Evolutionary conservation across 2,888 invertebrate genomes (phyloP), one percentile per base, ranked within the genome.

Genomic region (Sinelater perroti): DNA sequence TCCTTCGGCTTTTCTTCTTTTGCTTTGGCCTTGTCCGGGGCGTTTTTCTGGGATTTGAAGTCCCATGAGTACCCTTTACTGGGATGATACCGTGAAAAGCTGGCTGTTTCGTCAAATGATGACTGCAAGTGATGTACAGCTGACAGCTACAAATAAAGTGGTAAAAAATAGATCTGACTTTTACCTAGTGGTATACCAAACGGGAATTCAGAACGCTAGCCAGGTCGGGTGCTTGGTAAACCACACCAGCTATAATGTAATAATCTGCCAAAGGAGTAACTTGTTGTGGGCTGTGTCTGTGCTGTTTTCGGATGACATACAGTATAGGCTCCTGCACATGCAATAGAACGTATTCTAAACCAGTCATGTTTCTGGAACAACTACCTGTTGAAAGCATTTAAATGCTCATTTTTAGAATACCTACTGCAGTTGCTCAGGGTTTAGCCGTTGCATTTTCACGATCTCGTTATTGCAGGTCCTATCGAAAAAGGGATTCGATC

Each of bases 41-140:
- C 72, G 21, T 70, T 66, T 78, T 80, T 66, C 60, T 75, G 75
- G 10, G 78, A 74, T 70, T 80, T 76, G 78, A 97, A 95, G 74
- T 97, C 96, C 97, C 97, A 97, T 69, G 91, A 92, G 73, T 97
- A 97, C 1, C 97, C 97, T 81, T 94, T 96, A 63, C 94, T 96
- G 1, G 97, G 96, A 78, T 97, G 95, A 75, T 97, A 98, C 56
- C 91, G 83, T 3, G 95, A 93, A 77, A 91, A 96, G 49, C 90
- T 87, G 75, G 91, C 90, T 1, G 95, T 90, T 82, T 97, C 97
- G 75, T 96, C 95, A 81, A 97, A 96, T 2, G 96, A 93, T 30
- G 93, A 88, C 79, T 96, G 95, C 38, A 97, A 78, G 76, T 93
- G 93, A 73, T 93, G 91, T 5, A 94, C 91, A 8, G 93, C 87